These are phyloP conservation scores for Cantharis nigra DNA, from an alignment of 2,888 invertebrate species.

Conservation along the genomic window DNA sequence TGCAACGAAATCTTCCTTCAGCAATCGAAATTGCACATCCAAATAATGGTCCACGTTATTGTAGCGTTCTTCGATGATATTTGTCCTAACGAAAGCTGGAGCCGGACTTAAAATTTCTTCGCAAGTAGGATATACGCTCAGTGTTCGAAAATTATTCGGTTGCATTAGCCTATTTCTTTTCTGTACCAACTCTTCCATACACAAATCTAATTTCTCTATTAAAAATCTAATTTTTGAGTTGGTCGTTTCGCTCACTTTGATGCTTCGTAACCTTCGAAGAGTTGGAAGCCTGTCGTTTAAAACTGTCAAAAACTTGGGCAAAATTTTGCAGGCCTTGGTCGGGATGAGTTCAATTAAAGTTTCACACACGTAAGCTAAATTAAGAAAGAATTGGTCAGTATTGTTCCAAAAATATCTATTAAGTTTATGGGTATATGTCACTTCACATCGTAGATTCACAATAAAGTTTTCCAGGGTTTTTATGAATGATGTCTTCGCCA, in stretches of 20 bases:
- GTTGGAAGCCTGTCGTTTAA: conserved; percentile 35
- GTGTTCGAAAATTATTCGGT: conserved; percentile 59
- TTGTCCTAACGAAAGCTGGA: conserved; percentile 61
- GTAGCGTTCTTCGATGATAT: conserved; percentile 67
- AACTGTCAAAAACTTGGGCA: conserved; percentile 41
- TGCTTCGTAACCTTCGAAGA: conserved; percentile 32
- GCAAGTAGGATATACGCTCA: conserved; percentile 60
- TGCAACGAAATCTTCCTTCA: conserved; percentile 79
- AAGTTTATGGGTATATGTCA: conserved; percentile 16
- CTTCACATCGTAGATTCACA: conserved; percentile 30
- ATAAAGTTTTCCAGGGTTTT: conserved; percentile 36
- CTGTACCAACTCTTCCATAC: conserved; percentile 37
- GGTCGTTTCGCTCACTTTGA: conserved; percentile 39
- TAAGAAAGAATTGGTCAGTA: conserved; percentile 38
- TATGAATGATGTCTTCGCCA: conserved; percentile 33
- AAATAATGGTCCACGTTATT: conserved; percentile 71
- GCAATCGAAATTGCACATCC: conserved; percentile 74
- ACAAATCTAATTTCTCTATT: conserved; percentile 44
- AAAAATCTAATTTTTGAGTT: conserved; percentile 53
- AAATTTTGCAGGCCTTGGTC: conserved; percentile 43
- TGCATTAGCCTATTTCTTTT: conserved; percentile 50
- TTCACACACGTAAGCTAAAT: conserved; percentile 41
- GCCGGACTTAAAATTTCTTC: conserved; percentile 48
- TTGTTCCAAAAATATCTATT: conserved; percentile 37
- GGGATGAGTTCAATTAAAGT: conserved; percentile 49